These are phyloP conservation scores for Lagocephalus sceleratus DNA, from an alignment of 2,797 vertebrate species.

Conservation along the genomic window DNA sequence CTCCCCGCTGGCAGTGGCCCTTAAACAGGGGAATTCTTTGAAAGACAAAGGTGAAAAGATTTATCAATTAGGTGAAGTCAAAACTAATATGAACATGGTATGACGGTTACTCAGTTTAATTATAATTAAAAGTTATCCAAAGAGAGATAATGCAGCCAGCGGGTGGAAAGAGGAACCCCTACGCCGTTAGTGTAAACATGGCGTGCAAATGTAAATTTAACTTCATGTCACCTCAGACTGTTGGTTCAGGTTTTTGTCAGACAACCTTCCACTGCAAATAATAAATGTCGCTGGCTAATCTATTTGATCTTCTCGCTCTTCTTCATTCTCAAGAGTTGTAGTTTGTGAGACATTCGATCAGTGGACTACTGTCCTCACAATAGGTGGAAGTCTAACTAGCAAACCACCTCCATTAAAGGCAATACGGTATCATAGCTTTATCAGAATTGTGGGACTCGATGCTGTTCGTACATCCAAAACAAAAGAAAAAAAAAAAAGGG, in stretches of 20 bases:
- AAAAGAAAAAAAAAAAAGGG: no score
- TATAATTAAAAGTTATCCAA: no score
- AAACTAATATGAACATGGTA: no score
- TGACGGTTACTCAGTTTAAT: no score
- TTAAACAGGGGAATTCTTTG: not conserved
- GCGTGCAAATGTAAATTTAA: not conserved
- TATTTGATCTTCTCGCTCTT: conserved; percentile 6
- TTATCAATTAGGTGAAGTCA: no score
- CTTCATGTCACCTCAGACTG: not conserved
- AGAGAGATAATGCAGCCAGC: no score
- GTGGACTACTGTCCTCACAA: conserved; percentile 34
- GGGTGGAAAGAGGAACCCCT: no score
- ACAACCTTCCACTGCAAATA: conserved; percentile 10
- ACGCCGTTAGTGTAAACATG: no score
- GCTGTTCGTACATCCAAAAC: conserved; percentile 28
- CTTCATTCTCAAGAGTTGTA: conserved; percentile 3
- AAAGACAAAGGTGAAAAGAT: not conserved
- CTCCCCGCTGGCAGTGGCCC: not conserved
- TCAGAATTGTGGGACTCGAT: conserved; percentile 34
- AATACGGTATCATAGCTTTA: conserved; percentile 69
- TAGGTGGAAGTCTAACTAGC: conserved; percentile 31
- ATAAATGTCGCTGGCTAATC: conserved; percentile 9
- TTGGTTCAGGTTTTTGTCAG: conserved; percentile 3
- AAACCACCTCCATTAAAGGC: conserved; percentile 64
- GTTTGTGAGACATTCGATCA: conserved; percentile 23